Base-by-base conservation (phyloP, 2,797 vertebrate species). In the Cichlasoma orientale region DNA sequence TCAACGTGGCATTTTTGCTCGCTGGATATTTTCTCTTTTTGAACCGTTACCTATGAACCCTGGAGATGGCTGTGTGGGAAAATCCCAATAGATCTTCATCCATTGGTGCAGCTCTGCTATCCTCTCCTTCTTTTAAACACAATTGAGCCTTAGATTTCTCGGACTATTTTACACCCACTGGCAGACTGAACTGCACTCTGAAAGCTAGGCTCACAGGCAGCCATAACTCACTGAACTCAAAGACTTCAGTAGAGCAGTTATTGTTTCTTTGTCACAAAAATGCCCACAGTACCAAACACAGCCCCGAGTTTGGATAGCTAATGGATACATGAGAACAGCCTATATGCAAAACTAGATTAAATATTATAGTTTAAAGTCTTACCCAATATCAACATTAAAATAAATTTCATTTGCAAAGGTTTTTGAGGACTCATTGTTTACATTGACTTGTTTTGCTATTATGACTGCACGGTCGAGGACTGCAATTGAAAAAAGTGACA, bases 401-500 rank as follows among this genome's bases (percentile, higher is more conserved):
- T 19, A 53, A 47, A 47, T 27, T 19, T 66, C 0, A 47, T 66
- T 66, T 47, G 0, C 38, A 47, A 66, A 27, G 27, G 38, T 38
- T 63, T 63, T 23, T 23, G 33, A 61, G 33, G 33, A 38, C n/a
- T 38, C 58, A 12, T 38, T 33, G 38, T 68, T 31, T 68, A 29
- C 4, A 29, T n/a, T n/a, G 11, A 0, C 23, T 47, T 27, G 41
- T 10, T 66, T 66, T 47, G 61, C 16, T 29, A 29, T 47, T 0
- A 9, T 47, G 41, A 47, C 41, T 14, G 14, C 14, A 16, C 6
- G 16, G 41, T 2, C 13, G 41, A 3, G 12, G 2, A 19, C 23
- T 66, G 5, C 29, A 0, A 47, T 47, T 47, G 16, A 1, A 25
- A 44, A 25, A n/a, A 31, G 18, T 0, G 18, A n/a, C 2, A 4